A percentile compares a stretch with the other conserved stretches of the same genome.
Conservation (phyloP, 1,140 invertebrate genomes). For the Tribolium madens region DNA sequence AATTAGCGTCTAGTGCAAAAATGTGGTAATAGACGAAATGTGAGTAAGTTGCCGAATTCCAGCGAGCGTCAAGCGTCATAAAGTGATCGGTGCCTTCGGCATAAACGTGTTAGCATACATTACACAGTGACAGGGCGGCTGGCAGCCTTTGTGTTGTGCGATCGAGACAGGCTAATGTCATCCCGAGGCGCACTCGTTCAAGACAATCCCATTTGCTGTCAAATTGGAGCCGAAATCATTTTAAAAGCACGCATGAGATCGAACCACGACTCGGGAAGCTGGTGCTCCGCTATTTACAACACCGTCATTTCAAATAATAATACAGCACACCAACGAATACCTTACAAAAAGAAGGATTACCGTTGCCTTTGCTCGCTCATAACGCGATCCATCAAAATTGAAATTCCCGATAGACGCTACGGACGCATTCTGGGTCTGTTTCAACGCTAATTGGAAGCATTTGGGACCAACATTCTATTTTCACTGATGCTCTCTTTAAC, state of each 20-base stretch:
- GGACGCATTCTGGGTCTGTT: constrained; percentile 5
- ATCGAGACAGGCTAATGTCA: constrained; percentile 64
- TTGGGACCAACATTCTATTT: constrained; percentile 5
- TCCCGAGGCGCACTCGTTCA: constrained; percentile 62
- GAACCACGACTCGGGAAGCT: constrained; percentile 45
- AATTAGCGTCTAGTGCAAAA: neutral
- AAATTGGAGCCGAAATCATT: constrained; percentile 63
- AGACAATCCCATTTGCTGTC: constrained; percentile 64
- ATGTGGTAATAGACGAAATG: constrained; percentile 35
- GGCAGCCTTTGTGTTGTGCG: constrained; percentile 61
- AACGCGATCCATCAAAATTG: constrained; percentile 28
- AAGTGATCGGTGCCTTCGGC: constrained; percentile 61
- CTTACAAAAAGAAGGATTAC: constrained; percentile 34
- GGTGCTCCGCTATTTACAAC: constrained; percentile 45
- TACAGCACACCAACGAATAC: constrained; percentile 41
- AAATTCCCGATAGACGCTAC: constrained; percentile 25
- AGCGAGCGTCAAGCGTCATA: constrained; percentile 62
- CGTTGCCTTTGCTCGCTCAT: constrained; percentile 21
- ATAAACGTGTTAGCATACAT: constrained; percentile 64
- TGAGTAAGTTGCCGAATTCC: constrained; percentile 60
- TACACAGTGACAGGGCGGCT: constrained; percentile 63
- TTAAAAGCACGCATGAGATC: constrained; percentile 60
- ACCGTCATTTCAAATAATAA: constrained; percentile 46
- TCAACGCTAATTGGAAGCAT: constrained; percentile 9
- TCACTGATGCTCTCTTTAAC: constrained; percentile 22